Evolutionary conservation across 2,888 invertebrate species (phyloP), one percentile per base, ranked within the genome.

Genomic region (Rhagonycha fulva): DNA sequence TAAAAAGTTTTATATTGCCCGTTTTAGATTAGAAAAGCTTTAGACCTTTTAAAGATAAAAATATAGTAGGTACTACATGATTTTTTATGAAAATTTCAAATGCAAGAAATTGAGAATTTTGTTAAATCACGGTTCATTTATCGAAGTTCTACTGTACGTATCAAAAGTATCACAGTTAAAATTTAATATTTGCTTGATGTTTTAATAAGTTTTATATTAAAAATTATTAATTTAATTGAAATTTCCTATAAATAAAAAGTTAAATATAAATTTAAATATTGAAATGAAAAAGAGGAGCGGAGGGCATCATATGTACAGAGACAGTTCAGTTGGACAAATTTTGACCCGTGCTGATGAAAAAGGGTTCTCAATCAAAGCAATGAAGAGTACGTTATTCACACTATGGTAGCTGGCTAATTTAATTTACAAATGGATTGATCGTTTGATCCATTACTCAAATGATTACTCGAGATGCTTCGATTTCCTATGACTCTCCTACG

Each of bases 301-400:
- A 61, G 68, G 74, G 66, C 62, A 74, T 61, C 62, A 72, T 61
- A 32, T 32, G 71, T 66, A 68, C 30, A 70, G 74, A 75, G 61
- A 70, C 71, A 32, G 68, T 68, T 61, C 68, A 26, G 67, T 71
- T 67, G 62, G 61, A 67, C 28, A 71, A 68, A 61, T 71, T 75
- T 71, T 71, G 71, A 60, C 75, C 78, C 76, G 77, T 77, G 78
- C 71, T 75, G 79, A 77, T 79, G 78, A 77, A 78, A 76, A 80
- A 80, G 79, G 74, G 80, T 79, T 79, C 79, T 80, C 80, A 79
- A 80, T 80, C 80, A 80, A 79, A 73, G 76, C 77, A 74, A 75
- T 80, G 76, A 77, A 80, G 80, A 79, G 80, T 79, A 77, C 78
- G 80, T 77, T 80, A 79, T 79, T 79, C 80, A 77, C 78, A 78